Evolutionary conservation across 2,113 vertebrate species (phyloP).

Genomic region (Acrocephalus arundinaceus): DNA sequence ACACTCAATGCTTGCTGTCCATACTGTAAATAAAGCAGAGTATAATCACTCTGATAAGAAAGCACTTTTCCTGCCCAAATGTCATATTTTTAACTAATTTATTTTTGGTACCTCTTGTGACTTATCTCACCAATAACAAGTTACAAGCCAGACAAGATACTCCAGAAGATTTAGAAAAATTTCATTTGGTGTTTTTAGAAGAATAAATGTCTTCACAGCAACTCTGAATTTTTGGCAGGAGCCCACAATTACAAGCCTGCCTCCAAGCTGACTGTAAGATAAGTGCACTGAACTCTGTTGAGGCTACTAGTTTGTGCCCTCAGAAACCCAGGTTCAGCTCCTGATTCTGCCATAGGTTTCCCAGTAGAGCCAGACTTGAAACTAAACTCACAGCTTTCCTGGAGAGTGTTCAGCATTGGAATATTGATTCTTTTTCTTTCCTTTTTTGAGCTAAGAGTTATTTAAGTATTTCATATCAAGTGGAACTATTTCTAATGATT

Average conservation of each 20-base stretch:
- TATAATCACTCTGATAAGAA: neutral
- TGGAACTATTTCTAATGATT: constrained; percentile 11
- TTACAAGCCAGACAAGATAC: neutral
- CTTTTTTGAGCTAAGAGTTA: neutral
- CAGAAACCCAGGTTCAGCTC: neutral
- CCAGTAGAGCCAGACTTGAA: neutral
- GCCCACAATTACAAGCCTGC: neutral
- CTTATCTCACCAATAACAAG: neutral
- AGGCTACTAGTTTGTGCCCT: neutral
- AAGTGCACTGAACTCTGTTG: neutral
- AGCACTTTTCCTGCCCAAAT: neutral
- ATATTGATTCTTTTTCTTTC: neutral
- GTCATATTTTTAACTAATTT: neutral
- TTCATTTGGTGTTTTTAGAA: neutral
- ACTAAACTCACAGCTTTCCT: neutral
- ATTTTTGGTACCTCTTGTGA: neutral
- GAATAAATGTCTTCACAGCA: neutral
- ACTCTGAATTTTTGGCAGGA: neutral
- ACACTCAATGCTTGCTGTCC: neutral
- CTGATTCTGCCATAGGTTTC: neutral
- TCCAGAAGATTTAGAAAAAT: neutral
- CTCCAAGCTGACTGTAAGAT: neutral
- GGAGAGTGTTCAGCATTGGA: neutral
- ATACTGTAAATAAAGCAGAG: neutral
- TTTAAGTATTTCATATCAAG: constrained; percentile 15